Percentiles rank a stretch among this genome's conserved stretches.
Evolutionary conservation across 1,140 invertebrate genomes (phyloP).

Genomic region (Trigoniulus corallinus): DNA sequence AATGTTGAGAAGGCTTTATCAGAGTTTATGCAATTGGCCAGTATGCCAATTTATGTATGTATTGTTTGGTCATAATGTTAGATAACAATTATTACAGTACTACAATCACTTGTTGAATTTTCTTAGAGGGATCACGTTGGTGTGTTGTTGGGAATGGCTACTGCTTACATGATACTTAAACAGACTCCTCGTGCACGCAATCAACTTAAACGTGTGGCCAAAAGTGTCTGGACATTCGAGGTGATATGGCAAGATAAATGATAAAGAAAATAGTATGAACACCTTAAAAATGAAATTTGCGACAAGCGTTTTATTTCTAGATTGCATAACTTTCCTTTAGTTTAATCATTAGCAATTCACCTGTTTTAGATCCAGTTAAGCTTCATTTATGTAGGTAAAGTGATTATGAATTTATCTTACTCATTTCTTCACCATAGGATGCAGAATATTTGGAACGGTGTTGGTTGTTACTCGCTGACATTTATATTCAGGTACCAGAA

Average conservation of each 20-base stretch:
- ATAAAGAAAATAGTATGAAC: too few species aligned
- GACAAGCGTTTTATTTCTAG: too few species aligned
- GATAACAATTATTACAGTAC: constrained; percentile 4
- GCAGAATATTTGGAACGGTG: constrained; percentile 88
- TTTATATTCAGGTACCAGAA: constrained; percentile 54
- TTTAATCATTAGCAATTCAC: too few species aligned
- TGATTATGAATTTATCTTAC: too few species aligned
- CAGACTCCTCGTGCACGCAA: constrained; percentile 75
- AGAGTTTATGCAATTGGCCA: constrained; percentile 57
- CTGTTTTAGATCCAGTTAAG: background rate
- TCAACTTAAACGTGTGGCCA: constrained; percentile 75
- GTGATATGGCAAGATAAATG: constrained; percentile 13
- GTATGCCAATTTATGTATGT: constrained; percentile 34
- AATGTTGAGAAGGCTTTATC: constrained; percentile 69
- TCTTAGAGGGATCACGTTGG: constrained; percentile 52
- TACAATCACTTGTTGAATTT: constrained; percentile 4
- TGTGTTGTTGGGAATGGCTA: constrained; percentile 73
- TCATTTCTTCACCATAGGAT: too few species aligned
- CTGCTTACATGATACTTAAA: constrained; percentile 71
- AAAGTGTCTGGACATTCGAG: constrained; percentile 75
- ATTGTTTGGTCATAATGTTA: background rate
- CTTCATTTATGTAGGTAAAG: background rate
- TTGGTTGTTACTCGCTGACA: constrained; percentile 82
- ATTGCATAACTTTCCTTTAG: too few species aligned
- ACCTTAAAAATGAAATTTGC: too few species aligned